Evolutionary conservation across 2,797 vertebrate genomes (phyloP), one percentile per base, ranked within the genome.

Genomic region (Adrianichthys oophorus): DNA sequence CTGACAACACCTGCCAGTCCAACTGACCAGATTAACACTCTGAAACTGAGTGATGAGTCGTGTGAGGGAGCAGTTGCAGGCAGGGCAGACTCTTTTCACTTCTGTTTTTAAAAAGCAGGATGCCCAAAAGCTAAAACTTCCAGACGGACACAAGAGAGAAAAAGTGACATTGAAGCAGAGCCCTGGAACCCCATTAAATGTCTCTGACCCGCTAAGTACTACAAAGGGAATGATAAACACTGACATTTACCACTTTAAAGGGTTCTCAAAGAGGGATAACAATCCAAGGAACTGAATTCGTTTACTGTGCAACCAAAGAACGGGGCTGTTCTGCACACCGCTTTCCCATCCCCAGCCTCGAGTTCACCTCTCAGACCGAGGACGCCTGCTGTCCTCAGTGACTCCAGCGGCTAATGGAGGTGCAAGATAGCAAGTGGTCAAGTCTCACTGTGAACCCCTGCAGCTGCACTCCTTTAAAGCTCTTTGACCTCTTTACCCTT

Each of bases 221-320:
- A 85, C 71, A 78, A 82, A 83, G 52, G 49, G 56, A 47, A 62
- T 72, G 68, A 74, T 62, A 70, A 70, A 74, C 41, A 19, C 5
- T 89, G 87, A 85, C 88, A 87, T 89, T 90, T 86, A 78, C 50
- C 57, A 61, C 48, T 76, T 49, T 43, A 18, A 74, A 80, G 56
- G 49, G 43, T 12, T 12, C 32, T 37, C 15, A 65, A 59, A 62
- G 58, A 41, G 51, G 57, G 52, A 75, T 51, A 65, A 66, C 67
- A 55, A 72, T 71, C 56, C 63, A 45, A 82, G 79, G 56, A 78
- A 50, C 52, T n/a, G 50, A 55, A 74, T 77, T 77, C 72, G 77
- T 79, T 58, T 62, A 52, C 50, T 52, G 48, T 70, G 67, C 80
- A 56, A 4, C 65, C 44, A 46, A 74, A 82, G 76, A 79, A 82